Conservation (phyloP, 35 echinoderm and acorn worm genomes). For the Acanthaster planci region DNA sequence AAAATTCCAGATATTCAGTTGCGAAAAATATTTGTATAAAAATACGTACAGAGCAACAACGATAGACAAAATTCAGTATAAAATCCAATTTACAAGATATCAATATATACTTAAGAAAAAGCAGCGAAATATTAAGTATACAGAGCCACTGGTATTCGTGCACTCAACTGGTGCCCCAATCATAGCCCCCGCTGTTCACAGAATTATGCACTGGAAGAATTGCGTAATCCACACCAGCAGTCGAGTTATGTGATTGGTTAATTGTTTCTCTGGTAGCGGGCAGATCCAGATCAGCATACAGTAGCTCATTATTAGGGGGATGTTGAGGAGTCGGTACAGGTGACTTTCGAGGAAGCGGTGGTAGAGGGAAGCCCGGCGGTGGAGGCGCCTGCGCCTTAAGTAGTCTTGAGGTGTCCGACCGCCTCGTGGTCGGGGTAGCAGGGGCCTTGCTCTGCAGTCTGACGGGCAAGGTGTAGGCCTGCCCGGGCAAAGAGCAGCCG, state of each 20-base stretch:
- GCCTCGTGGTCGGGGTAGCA: background rate
- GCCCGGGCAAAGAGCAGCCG: background rate
- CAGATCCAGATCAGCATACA: constrained; percentile 50
- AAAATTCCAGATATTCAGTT: no score
- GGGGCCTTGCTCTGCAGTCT: background rate
- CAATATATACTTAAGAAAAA: no score
- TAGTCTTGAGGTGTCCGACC: background rate
- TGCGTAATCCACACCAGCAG: background rate
- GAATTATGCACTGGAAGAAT: background rate
- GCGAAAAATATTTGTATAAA: no score
- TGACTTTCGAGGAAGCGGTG: background rate
- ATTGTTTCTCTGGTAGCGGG: background rate
- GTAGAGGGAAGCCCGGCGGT: background rate
- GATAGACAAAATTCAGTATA: no score
- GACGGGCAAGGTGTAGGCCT: constrained; percentile 13
- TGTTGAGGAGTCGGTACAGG: background rate
- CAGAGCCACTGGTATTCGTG: no score
- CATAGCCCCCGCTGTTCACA: no score
- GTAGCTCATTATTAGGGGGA: background rate
- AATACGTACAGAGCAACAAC: no score
- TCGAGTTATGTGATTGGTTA: no score
- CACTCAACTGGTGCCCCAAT: no score
- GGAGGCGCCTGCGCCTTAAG: background rate
- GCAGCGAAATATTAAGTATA: no score
- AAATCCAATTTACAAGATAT: no score